Percentiles rank a stretch among this genome's conserved stretches.
phyloP scores from a whole-genome alignment of 2,888 invertebrate genomes.

The Sabatieria punctata region DNA sequence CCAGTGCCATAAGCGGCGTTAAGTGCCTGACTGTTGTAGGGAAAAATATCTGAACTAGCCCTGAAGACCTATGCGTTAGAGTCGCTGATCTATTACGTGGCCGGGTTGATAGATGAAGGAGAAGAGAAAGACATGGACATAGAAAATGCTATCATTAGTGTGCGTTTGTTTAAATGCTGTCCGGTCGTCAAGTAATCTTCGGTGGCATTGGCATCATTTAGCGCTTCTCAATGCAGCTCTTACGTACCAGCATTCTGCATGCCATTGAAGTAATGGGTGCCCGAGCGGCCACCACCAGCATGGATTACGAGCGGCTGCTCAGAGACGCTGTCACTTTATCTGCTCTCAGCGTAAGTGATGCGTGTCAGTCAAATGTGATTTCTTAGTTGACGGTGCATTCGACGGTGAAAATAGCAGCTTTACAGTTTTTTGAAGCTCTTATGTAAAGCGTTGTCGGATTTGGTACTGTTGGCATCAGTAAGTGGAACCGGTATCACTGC shows the following conservation, averaged over 20 bases:
- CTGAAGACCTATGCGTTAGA: conserved; percentile 3
- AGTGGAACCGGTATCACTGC: too few relatives aligned
- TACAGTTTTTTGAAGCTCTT: too few relatives aligned
- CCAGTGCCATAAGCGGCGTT: too few relatives aligned
- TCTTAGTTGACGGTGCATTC: too few relatives aligned
- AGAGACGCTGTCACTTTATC: not conserved
- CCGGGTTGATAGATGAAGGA: conserved; percentile 8
- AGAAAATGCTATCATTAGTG: conserved; percentile 4
- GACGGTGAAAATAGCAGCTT: too few relatives aligned
- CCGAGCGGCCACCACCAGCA: not conserved
- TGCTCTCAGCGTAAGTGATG: not conserved
- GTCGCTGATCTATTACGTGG: conserved; percentile 9
- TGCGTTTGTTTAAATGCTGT: conserved; percentile 2
- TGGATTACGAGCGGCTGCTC: not conserved
- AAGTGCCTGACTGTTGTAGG: conserved; percentile 3
- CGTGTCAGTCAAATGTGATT: too few relatives aligned
- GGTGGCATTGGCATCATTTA: not conserved
- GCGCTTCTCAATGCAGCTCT: not conserved
- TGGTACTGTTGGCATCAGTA: too few relatives aligned
- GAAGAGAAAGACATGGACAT: conserved; percentile 3
- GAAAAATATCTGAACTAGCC: not conserved
- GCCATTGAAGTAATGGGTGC: not conserved
- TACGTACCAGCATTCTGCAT: not conserved
- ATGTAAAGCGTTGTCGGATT: too few relatives aligned
- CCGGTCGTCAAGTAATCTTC: too few relatives aligned